These are phyloP conservation scores for Allophyes oxyacanthae DNA, from an alignment of 2,888 invertebrate species.

Conservation along the genomic window DNA sequence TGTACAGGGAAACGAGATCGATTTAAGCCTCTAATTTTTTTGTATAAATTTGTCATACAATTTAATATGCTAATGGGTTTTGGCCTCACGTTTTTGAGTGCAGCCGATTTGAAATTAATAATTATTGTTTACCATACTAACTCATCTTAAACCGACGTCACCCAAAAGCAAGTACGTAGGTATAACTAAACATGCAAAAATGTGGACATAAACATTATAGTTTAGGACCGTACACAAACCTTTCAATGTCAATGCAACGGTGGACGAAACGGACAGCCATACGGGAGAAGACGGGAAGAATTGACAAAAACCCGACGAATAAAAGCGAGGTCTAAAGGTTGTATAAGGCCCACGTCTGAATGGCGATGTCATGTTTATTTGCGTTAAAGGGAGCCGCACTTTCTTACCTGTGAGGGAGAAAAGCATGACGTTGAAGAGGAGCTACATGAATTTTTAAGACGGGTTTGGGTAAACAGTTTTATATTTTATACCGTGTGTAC, in stretches of 20 bases:
- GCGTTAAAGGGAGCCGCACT: constrained; percentile 77
- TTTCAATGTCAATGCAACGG: constrained; percentile 76
- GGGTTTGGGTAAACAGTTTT: constrained; percentile 73
- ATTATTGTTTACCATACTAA: too few relatives aligned
- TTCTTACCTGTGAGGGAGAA: constrained; percentile 75
- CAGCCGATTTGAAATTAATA: too few relatives aligned
- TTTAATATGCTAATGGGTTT: too few relatives aligned
- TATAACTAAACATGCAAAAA: too few relatives aligned
- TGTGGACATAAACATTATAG: not conserved
- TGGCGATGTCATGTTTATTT: constrained; percentile 86
- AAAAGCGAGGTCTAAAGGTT: constrained; percentile 75
- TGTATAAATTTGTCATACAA: too few relatives aligned
- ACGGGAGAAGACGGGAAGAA: constrained; percentile 68
- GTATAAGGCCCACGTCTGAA: constrained; percentile 73
- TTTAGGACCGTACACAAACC: constrained; percentile 18
- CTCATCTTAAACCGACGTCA: too few relatives aligned
- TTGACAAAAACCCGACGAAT: constrained; percentile 81
- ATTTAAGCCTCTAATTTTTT: too few relatives aligned
- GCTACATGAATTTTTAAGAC: constrained; percentile 76
- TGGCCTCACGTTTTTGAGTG: too few relatives aligned
- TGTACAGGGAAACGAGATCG: too few relatives aligned
- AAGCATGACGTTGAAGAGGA: constrained; percentile 77
- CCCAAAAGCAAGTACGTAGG: too few relatives aligned
- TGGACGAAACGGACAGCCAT: constrained; percentile 68
- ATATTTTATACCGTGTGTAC: constrained; percentile 59